These are phyloP conservation scores for Hylia prasina DNA, from an alignment of 2,113 vertebrate genomes.

Conservation along the genomic window DNA sequence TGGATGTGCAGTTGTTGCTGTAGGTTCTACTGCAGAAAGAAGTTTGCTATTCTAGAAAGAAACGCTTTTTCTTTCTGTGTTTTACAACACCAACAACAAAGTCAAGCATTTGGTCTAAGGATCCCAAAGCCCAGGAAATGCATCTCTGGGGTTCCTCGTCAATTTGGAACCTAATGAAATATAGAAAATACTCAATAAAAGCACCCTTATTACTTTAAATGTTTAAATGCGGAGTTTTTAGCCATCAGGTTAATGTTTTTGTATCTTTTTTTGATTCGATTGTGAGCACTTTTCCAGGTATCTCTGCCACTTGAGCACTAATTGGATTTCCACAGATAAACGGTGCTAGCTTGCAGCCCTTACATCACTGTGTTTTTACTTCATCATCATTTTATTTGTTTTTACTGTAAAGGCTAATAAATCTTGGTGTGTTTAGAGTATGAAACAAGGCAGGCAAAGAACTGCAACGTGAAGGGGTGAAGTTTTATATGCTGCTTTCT, in stretches of 20 bases:
- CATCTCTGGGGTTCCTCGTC: slow-evolving; percentile 73
- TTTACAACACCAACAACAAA: slow-evolving; percentile 38
- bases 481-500: slow-evolving; percentile 51
- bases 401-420: slow-evolving; percentile 86
- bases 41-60: slow-evolving; percentile 61
- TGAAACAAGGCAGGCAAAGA: slow-evolving; percentile 56
- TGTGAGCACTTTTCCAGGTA: slow-evolving; percentile 95
- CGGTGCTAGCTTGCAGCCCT: slow-evolving; percentile 77
- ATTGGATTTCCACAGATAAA: slow-evolving; percentile 98
- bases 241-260: slow-evolving; percentile 88
- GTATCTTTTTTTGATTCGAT: slow-evolving; percentile 94
- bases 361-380: slow-evolving; percentile 76
- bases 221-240: slow-evolving; percentile 82
- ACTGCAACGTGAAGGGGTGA: neutral
- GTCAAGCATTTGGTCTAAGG: slow-evolving; percentile 61
- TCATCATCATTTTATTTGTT: slow-evolving; percentile 81
- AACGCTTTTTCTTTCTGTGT: slow-evolving; percentile 47
- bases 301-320: slow-evolving; percentile 92
- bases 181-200: slow-evolving; percentile 82
- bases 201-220: slow-evolving; percentile 82
- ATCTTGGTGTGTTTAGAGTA: slow-evolving; percentile 69
- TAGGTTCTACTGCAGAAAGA: slow-evolving; percentile 17
- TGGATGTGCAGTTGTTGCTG: slow-evolving; percentile 21
- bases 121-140: slow-evolving; percentile 76
- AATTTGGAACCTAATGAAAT: slow-evolving; percentile 80